A percentile compares a stretch with the other conserved stretches of the same genome.
These are phyloP conservation scores for Atta texana DNA, from an alignment of 1,140 invertebrate species.

Conservation along the genomic window DNA sequence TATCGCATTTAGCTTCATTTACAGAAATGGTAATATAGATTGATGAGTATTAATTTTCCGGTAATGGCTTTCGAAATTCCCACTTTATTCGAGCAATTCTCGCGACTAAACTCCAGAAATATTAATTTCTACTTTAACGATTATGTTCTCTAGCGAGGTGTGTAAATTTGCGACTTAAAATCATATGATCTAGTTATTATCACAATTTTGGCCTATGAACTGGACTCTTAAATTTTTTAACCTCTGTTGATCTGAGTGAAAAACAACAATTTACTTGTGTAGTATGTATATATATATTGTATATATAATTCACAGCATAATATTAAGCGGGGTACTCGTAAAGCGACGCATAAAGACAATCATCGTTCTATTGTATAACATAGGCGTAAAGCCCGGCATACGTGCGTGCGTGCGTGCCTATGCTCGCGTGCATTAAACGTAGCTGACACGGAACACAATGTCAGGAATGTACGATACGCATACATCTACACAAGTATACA, in stretches of 20 bases:
- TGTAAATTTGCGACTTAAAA: conserved; percentile 18
- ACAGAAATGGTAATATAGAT: conserved; percentile 31
- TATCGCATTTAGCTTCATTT: conserved; percentile 46
- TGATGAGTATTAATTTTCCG: conserved; percentile 49
- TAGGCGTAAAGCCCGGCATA: background rate
- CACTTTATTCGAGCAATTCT: conserved; percentile 48
- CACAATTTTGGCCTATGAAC: background rate
- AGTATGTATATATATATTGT: background rate
- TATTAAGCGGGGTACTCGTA: background rate
- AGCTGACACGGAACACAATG: conserved; percentile 40
- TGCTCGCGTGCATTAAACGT: conserved; percentile 11
- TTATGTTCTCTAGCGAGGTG: background rate
- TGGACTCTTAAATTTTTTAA: background rate
- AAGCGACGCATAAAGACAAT: conserved; percentile 19
- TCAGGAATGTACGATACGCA: conserved; percentile 13
- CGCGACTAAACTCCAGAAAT: conserved; percentile 23
- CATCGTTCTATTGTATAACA: background rate
- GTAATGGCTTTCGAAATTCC: conserved; percentile 51
- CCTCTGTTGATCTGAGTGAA: too few relatives aligned
- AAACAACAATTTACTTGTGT: background rate
- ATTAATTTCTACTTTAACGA: conserved; percentile 38
- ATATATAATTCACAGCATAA: background rate
- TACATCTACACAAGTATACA: background rate
- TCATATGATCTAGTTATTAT: background rate
- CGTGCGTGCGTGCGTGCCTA: background rate